Conservation (phyloP, 2,797 vertebrate genomes). For the Ceyx erithaca region DNA sequence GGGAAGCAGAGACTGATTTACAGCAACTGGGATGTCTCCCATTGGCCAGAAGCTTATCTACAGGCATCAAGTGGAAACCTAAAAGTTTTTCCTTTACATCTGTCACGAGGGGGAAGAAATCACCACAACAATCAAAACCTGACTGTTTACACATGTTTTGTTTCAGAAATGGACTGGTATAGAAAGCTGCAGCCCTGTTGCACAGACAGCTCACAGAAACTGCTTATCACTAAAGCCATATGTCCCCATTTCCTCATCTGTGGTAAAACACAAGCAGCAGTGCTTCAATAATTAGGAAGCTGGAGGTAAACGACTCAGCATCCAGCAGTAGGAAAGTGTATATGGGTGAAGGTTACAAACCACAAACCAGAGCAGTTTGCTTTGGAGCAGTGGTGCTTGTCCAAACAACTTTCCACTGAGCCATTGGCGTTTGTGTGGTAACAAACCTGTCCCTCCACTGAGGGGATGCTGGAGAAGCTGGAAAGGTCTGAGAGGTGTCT, state of each 20-base stretch:
- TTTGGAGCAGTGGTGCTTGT: rapidly evolving
- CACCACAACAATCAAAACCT: conserved; percentile 36
- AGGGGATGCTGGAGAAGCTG: background rate
- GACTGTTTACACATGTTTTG: conserved; percentile 65
- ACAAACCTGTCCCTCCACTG: background rate
- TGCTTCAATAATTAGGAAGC: conserved; percentile 48
- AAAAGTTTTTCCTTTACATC: conserved; percentile 59
- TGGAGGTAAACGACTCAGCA: conserved; percentile 46
- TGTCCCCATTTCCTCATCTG: conserved; percentile 69
- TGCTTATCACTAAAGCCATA: conserved; percentile 71
- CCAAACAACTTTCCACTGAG: background rate
- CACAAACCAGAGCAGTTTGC: background rate
- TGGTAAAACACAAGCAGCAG: background rate
- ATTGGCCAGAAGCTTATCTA: conserved; percentile 14
- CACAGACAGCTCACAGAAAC: conserved; percentile 43
- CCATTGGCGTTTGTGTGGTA: rapidly evolving
- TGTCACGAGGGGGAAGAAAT: conserved; percentile 56
- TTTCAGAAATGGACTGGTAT: conserved; percentile 60
- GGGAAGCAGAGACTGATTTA: background rate
- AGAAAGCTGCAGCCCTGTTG: conserved; percentile 31
- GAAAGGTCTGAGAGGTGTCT: background rate
- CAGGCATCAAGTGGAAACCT: conserved; percentile 36
- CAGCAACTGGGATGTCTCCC: background rate
- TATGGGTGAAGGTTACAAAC: conserved; percentile 51
- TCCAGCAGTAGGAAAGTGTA: conserved; percentile 19